These are phyloP conservation scores for Eublepharis macularius DNA, from an alignment of 2,113 vertebrate species.

Conservation along the genomic window DNA sequence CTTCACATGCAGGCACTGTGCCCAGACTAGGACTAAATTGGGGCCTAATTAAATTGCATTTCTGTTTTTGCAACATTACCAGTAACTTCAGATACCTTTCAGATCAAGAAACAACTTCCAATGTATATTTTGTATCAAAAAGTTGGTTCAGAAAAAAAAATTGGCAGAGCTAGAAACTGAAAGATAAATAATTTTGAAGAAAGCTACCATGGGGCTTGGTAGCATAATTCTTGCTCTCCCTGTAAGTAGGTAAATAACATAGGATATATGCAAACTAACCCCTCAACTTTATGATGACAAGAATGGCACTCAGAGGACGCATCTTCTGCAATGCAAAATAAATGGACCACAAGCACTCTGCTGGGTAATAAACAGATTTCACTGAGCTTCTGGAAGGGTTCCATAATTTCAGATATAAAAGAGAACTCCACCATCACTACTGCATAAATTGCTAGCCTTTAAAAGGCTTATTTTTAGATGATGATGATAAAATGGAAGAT, in stretches of 20 bases:
- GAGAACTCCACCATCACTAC: neutral
- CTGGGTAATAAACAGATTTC: neutral
- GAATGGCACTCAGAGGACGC: neutral
- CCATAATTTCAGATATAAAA: slow-evolving; percentile 44
- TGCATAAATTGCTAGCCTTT: slow-evolving; percentile 18
- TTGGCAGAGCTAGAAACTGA: neutral
- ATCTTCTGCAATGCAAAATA: slow-evolving; percentile 21
- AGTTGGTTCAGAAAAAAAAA: neutral
- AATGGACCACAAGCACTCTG: neutral
- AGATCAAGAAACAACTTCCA: neutral
- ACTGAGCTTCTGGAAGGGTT: slow-evolving; percentile 16
- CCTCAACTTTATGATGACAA: neutral
- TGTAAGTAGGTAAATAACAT: neutral
- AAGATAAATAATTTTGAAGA: neutral
- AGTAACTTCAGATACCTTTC: neutral
- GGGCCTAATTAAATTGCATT: neutral
- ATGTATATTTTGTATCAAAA: neutral
- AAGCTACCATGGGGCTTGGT: neutral
- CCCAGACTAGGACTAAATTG: neutral
- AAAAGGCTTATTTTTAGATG: slow-evolving; percentile 37
- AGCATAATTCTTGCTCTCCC: neutral
- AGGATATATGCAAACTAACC: neutral
- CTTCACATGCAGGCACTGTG: neutral
- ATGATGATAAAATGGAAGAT: slow-evolving; percentile 39
- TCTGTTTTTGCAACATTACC: neutral